Evolutionary conservation across 2,797 vertebrate genomes (phyloP), one percentile per base, ranked within the genome.

Genomic region (Dendrocincla fuliginosa): DNA sequence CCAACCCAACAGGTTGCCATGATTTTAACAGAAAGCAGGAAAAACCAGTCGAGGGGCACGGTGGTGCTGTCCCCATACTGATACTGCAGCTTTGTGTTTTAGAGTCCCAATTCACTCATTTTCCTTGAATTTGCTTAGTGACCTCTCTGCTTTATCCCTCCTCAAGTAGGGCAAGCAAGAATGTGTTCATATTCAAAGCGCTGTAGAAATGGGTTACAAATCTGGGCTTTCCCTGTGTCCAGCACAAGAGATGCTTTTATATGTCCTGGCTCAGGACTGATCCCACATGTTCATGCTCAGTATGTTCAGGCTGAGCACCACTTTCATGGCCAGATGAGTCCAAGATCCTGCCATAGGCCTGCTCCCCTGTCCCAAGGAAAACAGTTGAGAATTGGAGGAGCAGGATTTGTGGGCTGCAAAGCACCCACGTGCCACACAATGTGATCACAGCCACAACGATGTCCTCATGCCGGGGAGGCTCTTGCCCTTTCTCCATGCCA

Each of bases 131-230:
- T 76, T 84, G 4, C 19, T 35, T 33, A 1, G 0, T 73, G 33
- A 33, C 13, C 13, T 67, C 47, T 35, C 44, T 73, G 11, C 13
- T 78, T 49, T 30, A 37, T 6, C 30, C 28, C 22, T 81, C 56
- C 59, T 42, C 28, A 76, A 61, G 24, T 0, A 0, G 16, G 16
- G 17, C 27, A 64, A 57, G 59, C 16, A 50, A 44, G 19, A 52
- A 20, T 4, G 4, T 22, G 16, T 6, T 42, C 0, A 0, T 3
- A 35, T 53, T 22, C 35, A 57, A 65, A 55, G 11, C 6, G 18
- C 24, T 30, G n/a, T 22, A 49, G 60, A 41, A 63, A 75, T 6
- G 6, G 25, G 24, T 67, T 17, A 24, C 33, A 46, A 33, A 83
- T 60, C 12, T 60, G 64, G n/a, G 16, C 32, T 23, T n/a, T 49